Evolutionary conservation across 2,888 invertebrate species (phyloP).

Genomic region (Parnassius apollo): DNA sequence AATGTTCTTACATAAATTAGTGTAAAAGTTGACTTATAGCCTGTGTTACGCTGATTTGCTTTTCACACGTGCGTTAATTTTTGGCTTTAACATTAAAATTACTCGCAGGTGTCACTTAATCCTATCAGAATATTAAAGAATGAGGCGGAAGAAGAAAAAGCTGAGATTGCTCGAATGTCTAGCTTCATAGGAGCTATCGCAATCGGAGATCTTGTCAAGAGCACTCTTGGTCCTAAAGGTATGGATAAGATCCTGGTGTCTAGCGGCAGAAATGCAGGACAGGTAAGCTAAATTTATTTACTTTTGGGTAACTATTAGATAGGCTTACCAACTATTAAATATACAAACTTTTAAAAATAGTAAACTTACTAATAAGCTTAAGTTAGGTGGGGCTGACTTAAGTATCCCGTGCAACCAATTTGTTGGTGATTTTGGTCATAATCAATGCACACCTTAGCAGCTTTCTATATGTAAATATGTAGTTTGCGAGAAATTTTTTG

Average conservation of each 20-base stretch:
- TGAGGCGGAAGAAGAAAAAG: constrained; percentile 99
- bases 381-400: too few species aligned
- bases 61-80: constrained; percentile 53
- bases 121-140: constrained; percentile 96
- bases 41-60: constrained; percentile 7
- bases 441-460: too few species aligned
- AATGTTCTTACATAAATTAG: background rate
- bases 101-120: constrained; percentile 89
- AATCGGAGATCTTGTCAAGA: constrained; percentile 98
- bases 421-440: too few species aligned
- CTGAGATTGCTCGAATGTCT: constrained; percentile 97
- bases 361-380: too few species aligned
- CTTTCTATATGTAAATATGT: too few species aligned
- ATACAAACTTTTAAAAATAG: background rate
- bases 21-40: background rate
- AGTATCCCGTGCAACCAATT: too few species aligned
- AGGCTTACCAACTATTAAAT: background rate
- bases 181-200: constrained; percentile 99
- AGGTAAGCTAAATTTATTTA: constrained; percentile 51
- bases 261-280: constrained; percentile 88
- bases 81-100: constrained; percentile 26
- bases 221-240: constrained; percentile 99
- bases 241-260: constrained; percentile 97
- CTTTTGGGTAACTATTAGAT: background rate
- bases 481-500: too few species aligned